Evolutionary conservation across 1,140 invertebrate genomes (phyloP).

Genomic region (Galleria mellonella): DNA sequence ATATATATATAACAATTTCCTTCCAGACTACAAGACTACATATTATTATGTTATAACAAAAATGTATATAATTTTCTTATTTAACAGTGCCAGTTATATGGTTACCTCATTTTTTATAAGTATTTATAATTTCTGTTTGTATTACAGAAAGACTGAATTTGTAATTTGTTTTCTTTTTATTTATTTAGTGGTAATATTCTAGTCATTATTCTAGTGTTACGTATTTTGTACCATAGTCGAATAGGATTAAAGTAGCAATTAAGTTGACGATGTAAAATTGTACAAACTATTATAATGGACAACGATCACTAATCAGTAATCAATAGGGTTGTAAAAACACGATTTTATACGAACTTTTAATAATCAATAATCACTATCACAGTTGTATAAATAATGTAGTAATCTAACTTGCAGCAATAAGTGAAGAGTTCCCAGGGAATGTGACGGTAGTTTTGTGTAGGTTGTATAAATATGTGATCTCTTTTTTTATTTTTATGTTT

Average conservation of each 20-base stretch:
- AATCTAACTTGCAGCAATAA: conserved; percentile 10
- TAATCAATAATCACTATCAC: conserved; percentile 12
- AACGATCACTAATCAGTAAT: conserved; percentile 29
- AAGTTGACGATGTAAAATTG: conserved; percentile 24
- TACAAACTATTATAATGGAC: conserved; percentile 35
- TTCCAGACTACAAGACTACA: no score
- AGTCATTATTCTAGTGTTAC: conserved; percentile 7
- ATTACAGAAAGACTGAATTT: conserved; percentile 9
- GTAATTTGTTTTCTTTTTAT: conserved; percentile 8
- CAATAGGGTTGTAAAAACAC: conserved; percentile 20
- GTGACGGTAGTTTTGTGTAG: background rate
- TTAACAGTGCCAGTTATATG: no score
- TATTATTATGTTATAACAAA: no score
- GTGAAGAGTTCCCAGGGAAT: conserved; percentile 4
- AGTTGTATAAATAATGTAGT: conserved; percentile 5
- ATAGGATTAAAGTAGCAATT: background rate
- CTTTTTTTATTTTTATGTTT: no score
- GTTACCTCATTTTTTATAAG: no score
- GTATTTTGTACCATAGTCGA: no score
- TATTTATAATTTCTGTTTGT: no score
- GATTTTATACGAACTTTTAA: conserved; percentile 41
- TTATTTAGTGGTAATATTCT: conserved; percentile 9
- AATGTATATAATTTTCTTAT: no score
- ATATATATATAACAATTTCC: no score
- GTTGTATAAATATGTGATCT: no score